Evolutionary conservation across 2,888 invertebrate genomes (phyloP).

Genomic region (Sericinus montela): DNA sequence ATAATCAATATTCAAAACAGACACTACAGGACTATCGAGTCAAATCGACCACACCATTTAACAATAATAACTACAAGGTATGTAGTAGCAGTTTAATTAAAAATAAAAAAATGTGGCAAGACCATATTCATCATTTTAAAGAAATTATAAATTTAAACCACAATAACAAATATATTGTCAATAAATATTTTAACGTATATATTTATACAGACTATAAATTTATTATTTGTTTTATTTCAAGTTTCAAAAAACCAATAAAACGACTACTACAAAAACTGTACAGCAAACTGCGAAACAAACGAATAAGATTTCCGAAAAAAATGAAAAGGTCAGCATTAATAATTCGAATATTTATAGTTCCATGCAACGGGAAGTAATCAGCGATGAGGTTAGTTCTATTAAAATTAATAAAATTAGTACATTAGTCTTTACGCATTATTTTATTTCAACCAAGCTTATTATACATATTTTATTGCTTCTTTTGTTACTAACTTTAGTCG

Average conservation of each 20-base stretch:
- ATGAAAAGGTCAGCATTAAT: conserved; percentile 34
- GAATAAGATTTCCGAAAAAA: conserved; percentile 34
- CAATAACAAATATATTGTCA: too few species aligned
- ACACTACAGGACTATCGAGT: conserved; percentile 60
- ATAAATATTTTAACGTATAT: too few species aligned
- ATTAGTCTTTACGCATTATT: too few species aligned
- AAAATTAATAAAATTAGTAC: too few species aligned
- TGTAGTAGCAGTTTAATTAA: too few species aligned
- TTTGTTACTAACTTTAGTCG: too few species aligned
- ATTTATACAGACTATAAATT: too few species aligned
- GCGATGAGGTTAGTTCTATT: conserved; percentile 38
- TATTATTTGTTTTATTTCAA: conserved; percentile 25
- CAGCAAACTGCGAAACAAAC: conserved; percentile 36
- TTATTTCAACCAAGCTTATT: too few species aligned
- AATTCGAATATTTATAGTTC: conserved; percentile 32
- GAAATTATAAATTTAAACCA: too few species aligned
- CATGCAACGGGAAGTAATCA: conserved; percentile 34
- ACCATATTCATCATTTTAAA: too few species aligned
- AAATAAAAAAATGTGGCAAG: too few species aligned
- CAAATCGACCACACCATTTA: conserved; percentile 42
- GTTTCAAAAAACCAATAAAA: conserved; percentile 37
- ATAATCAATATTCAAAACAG: conserved; percentile 63
- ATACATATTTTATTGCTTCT: too few species aligned
- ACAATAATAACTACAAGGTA: conserved; percentile 58
- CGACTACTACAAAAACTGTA: conserved; percentile 43